A percentile compares a stretch with the other conserved stretches of the same genome.
Evolutionary conservation across 2,888 invertebrate genomes (phyloP).

Genomic region (Epistrophella euchroma): DNA sequence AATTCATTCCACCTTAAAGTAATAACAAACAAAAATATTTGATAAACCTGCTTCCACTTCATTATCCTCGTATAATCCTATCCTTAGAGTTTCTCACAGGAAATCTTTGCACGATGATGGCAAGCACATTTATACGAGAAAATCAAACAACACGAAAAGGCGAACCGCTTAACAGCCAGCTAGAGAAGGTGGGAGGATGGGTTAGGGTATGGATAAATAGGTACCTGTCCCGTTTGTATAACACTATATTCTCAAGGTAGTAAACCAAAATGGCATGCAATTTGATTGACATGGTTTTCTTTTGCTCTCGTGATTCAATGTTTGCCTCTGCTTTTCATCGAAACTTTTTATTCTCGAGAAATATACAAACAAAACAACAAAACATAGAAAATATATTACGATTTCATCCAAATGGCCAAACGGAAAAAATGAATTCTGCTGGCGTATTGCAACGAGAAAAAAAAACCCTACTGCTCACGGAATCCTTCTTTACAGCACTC

Average conservation of each 20-base stretch:
- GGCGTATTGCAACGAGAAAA: slow-evolving; percentile 12
- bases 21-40: background rate
- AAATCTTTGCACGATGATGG: slow-evolving; percentile 34
- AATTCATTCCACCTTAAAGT: slow-evolving; percentile 15
- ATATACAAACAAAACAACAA: background rate
- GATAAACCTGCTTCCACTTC: slow-evolving; percentile 2
- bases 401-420: slow-evolving; percentile 63
- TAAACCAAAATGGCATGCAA: slow-evolving; percentile 73
- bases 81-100: slow-evolving; percentile 64
- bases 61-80: slow-evolving; percentile 36
- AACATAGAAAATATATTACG: slow-evolving; percentile 56
- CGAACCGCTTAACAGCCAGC: background rate
- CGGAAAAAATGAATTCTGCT: slow-evolving; percentile 56
- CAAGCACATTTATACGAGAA: slow-evolving; percentile 29
- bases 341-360: slow-evolving; percentile 40
- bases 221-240: slow-evolving; percentile 10
- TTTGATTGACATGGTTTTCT: slow-evolving; percentile 73
- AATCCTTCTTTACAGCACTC: slow-evolving; percentile 42
- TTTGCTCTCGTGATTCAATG: slow-evolving; percentile 67
- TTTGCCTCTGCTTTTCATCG: slow-evolving; percentile 47
- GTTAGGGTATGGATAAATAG: no score
- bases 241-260: slow-evolving; percentile 33
- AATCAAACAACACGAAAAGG: slow-evolving; percentile 57
- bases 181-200: background rate
- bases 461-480: slow-evolving; percentile 42